Conservation (phyloP, 2,888 invertebrate genomes). For the Mythimna ferrago region DNA sequence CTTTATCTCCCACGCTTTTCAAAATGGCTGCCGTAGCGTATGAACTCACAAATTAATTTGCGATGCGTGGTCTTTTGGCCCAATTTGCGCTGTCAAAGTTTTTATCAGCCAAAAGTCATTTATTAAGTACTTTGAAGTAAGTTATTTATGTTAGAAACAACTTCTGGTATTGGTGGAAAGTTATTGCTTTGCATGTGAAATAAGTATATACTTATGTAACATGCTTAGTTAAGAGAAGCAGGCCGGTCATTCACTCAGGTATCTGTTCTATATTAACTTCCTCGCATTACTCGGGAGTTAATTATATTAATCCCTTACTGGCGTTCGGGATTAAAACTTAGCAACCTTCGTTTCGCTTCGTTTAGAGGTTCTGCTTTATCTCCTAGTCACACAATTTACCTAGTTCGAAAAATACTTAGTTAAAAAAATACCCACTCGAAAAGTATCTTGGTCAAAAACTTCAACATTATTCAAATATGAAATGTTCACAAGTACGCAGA, state of each 20-base stretch:
- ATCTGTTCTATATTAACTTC: no score
- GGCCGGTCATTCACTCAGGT: no score
- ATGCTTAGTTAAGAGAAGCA: no score
- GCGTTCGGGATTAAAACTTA: no score
- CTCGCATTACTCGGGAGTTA: no score
- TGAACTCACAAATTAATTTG: background rate
- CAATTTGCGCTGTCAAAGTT: conserved; percentile 8
- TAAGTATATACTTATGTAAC: no score
- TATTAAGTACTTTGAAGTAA: conserved; percentile 1
- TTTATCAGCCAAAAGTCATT: conserved; percentile 17
- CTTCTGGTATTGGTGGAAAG: background rate
- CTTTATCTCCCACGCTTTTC: conserved; percentile 5
- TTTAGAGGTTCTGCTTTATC: no score
- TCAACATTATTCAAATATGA: background rate
- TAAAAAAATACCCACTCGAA: no score
- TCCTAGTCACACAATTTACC: no score
- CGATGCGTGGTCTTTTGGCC: background rate
- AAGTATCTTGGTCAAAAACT: background rate
- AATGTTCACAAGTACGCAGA: background rate
- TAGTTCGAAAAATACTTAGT: no score
- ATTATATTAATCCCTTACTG: no score
- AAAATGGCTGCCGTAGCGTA: conserved; percentile 23
- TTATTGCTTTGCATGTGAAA: background rate
- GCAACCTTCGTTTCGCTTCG: no score
- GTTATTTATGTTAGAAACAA: conserved; percentile 2